Conservation (phyloP, 1,140 invertebrate genomes). For the Drosophila trapezifrons region DNA sequence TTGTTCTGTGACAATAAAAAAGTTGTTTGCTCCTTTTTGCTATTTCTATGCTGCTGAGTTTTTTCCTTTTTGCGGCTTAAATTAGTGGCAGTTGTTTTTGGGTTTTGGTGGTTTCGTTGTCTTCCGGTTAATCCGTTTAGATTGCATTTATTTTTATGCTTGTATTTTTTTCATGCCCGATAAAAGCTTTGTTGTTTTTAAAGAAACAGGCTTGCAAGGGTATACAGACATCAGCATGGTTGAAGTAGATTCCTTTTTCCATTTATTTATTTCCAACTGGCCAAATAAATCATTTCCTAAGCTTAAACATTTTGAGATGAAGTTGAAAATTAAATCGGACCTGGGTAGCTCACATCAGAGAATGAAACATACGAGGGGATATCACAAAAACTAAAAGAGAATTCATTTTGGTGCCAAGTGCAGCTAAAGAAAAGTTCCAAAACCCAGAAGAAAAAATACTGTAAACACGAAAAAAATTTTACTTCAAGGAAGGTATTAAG, state of each 20-base stretch:
- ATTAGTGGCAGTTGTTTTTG: conserved; percentile 65
- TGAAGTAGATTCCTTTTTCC: neutral
- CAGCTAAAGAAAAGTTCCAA: neutral
- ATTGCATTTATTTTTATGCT: conserved; percentile 33
- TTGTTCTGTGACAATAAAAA: conserved; percentile 57
- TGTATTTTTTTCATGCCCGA: conserved; percentile 6
- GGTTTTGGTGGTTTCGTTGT: conserved; percentile 48
- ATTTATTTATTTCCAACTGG: conserved; percentile 5
- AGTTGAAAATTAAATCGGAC: conserved; percentile 41
- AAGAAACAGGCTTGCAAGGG: neutral
- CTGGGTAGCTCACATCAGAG: neutral
- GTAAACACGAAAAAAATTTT: no score
- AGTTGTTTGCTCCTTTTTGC: conserved; percentile 37
- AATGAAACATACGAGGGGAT: conserved; percentile 13
- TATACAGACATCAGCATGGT: neutral
- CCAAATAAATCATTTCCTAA: conserved; percentile 66
- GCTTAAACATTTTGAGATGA: conserved; percentile 61
- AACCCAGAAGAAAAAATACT: neutral
- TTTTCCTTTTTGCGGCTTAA: conserved; percentile 58
- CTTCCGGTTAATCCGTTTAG: conserved; percentile 66
- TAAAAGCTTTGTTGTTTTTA: neutral
- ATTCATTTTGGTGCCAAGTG: neutral
- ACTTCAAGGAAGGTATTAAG: no score
- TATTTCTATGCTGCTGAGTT: conserved; percentile 15
- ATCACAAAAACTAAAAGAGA: neutral